Conservation (phyloP, 1,140 invertebrate species). For the Anastrepha ludens region DNA sequence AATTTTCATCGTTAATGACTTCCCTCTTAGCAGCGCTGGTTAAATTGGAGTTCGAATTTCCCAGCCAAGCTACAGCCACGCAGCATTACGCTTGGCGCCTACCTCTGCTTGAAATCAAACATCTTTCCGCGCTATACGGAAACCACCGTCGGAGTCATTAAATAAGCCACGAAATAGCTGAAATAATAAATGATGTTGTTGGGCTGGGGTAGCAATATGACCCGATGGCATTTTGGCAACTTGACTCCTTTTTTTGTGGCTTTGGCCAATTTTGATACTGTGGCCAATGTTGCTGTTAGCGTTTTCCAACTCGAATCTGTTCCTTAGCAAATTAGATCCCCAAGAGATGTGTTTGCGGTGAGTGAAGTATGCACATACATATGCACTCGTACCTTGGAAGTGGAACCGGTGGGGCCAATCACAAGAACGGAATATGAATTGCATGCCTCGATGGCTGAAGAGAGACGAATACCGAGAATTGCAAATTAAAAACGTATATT, state of each 20-base stretch:
- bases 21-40: background rate
- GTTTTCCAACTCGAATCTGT: background rate
- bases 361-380: too few species aligned
- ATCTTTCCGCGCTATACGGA: background rate
- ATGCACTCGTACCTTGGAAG: too few species aligned
- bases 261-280: background rate
- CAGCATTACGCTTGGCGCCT: background rate
- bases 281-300: background rate
- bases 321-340: background rate
- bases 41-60: background rate
- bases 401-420: too few species aligned
- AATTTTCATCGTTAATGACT: constrained; percentile 25
- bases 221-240: background rate
- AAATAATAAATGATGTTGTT: constrained; percentile 10
- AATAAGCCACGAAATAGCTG: constrained; percentile 5
- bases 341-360: background rate
- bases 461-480: too few species aligned
- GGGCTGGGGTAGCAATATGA: background rate
- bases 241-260: constrained; percentile 1
- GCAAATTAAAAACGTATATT: too few species aligned
- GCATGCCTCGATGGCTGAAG: too few species aligned
- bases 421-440: too few species aligned
- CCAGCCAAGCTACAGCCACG: background rate
- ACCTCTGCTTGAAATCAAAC: background rate
- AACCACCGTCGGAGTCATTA: background rate